phyloP scores from a whole-genome alignment of 2,888 invertebrate species.

The Pristionchus mayeri region DNA sequence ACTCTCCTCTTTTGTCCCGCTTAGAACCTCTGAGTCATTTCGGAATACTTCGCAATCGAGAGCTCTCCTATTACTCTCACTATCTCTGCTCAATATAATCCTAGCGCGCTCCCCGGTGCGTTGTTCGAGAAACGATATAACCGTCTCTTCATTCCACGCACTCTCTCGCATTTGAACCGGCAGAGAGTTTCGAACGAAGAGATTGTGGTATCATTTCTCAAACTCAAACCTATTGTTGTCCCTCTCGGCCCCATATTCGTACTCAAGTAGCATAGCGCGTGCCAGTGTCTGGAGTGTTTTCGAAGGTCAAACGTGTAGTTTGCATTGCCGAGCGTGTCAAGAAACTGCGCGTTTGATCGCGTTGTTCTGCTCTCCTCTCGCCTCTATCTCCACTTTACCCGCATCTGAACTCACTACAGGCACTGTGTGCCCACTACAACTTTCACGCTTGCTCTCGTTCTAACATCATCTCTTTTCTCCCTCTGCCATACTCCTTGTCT shows the following conservation, averaged over 20 bases:
- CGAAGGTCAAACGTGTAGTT: conserved; percentile 29
- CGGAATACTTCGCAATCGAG: conserved; percentile 19
- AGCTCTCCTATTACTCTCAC: background rate
- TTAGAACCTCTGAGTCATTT: background rate
- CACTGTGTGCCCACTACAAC: conserved; percentile 11
- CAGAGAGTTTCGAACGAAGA: background rate
- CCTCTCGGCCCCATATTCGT: background rate
- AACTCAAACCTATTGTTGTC: background rate
- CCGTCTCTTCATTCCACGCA: background rate
- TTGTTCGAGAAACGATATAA: too few species aligned
- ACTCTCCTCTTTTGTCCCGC: background rate
- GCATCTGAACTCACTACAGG: background rate
- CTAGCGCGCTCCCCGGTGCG: too few species aligned
- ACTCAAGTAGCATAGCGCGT: conserved; percentile 7
- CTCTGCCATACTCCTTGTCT: too few species aligned
- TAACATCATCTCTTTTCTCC: conserved; percentile 2
- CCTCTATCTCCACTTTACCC: background rate
- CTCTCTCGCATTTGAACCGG: conserved; percentile 5
- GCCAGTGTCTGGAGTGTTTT: conserved; percentile 25
- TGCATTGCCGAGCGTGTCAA: background rate
- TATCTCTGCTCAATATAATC: background rate
- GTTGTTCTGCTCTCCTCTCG: too few species aligned
- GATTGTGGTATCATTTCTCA: background rate
- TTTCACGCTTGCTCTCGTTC: background rate
- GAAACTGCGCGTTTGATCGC: conserved; percentile 24